Base-by-base conservation (phyloP, 2,888 invertebrate genomes). In the Sclerodermus sp. region DNA sequence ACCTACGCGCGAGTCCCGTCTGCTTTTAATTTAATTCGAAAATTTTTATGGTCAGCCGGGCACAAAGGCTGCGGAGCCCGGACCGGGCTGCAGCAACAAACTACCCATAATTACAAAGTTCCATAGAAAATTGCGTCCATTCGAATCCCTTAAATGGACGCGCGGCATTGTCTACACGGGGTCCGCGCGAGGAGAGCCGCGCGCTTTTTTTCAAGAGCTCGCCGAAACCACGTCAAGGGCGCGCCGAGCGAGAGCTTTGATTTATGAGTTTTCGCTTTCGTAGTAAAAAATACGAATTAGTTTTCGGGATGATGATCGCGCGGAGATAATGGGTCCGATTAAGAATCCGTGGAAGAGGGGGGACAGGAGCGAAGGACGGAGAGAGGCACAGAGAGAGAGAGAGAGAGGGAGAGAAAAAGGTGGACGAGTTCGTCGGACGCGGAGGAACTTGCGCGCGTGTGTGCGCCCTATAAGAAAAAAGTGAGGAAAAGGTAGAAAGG, bases 211-310 rank as follows among this genome's bases (percentile, higher is more conserved):
- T 47, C 1, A 17, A 38, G 42, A 47, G 37, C 23, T 23, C 23
- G 23, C 23, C 23, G 39, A 18, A 31, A 43, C 36, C 31, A 39
- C n/a, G 50, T 18, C 38, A 23, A 30, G 44, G 13, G 15, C 46
- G 16, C 13, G 47, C 15, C 53, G 57, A 62, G 58, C 58, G 65
- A 66, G 68, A 71, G 66, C 62, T 72, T 76, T 77, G 77, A 77
- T 77, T 77, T 77, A 77, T 77, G 76, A 77, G 73, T 76, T 76
- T 76, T 77, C 70, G 74, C 71, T 76, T 77, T 76, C 75, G 71
- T 71, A 73, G 76, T 72, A 75, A 76, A 77, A 76, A 76, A 73
- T 74, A 72, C 68, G 73, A 76, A 77, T 76, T 77, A 76, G 76
- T 76, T 74, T 76, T 76, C 67, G 74, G 70, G 70, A 76, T 73